Evolutionary conservation across 2,888 invertebrate species (phyloP), one percentile per base, ranked within the genome.

Genomic region (Cylindroiulus punctatus): DNA sequence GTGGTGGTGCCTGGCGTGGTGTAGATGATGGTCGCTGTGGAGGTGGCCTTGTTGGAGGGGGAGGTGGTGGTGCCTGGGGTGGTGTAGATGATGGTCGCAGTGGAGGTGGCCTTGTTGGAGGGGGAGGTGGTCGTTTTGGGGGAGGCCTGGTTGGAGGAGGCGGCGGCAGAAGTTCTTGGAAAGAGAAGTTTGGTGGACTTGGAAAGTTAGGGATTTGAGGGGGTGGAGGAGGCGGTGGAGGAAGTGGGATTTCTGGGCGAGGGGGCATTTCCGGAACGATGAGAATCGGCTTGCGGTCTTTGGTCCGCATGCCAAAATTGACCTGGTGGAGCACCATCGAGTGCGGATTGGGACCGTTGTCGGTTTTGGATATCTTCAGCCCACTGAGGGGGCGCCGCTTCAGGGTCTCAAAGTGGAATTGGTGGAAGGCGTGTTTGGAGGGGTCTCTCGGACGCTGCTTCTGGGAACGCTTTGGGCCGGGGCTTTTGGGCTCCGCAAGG

Each of bases 351-450:
- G 42, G 36, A 8, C 36, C 36, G 82, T 82, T 82, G 14, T 32
- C n/a, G 8, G 36, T 82, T 19, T n/a, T n/a, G 3, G 22, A 82
- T 32, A 82, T 22, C 14, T 82, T 82, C 12, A 82, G 0, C 19
- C 82, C 36, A 22, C 14, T n/a, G 0, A 52, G 30, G 0, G 86
- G 86, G 22, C 89, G 82, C 1, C 88, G 88, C 83, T 88, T 88
- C 8, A 88, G 88, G 42, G 87, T 84, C 85, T 89, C 88, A 86
- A 86, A 89, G 84, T 89, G 89, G 85, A 88, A 89, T 76, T 87
- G 88, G 76, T 89, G 89, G 87, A 89, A 89, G 30, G 89, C 88
- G 81, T 89, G 89, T 30, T 87, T 87, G 17, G 88, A 87, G n/a
- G 89, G 87, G 85, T 89, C 89, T 0, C 88, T 88, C 32, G 86